These are phyloP conservation scores for Synergus umbraculus DNA, from an alignment of 2,888 invertebrate species.

Conservation along the genomic window DNA sequence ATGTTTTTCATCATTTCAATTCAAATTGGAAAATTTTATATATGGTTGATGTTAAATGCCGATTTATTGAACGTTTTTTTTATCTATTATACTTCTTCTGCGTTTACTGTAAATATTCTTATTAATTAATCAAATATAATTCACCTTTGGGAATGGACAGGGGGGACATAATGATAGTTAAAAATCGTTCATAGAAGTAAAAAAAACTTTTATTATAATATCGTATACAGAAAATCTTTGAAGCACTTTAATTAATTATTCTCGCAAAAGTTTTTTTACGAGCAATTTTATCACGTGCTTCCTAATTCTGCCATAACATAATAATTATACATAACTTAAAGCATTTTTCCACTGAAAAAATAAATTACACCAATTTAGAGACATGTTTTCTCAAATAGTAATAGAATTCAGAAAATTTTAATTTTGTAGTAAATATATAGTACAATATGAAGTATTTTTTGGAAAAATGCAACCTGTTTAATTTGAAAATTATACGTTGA, in stretches of 20 bases:
- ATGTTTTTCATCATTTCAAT: too few species aligned
- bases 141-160: neutral
- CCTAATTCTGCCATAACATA: neutral
- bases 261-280: neutral
- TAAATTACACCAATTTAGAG: neutral
- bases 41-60: too few species aligned
- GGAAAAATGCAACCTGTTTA: neutral
- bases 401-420: too few species aligned
- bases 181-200: neutral
- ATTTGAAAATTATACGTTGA: neutral
- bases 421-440: neutral
- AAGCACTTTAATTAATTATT: neutral
- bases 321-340: conserved; percentile 29
- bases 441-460: neutral
- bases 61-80: neutral
- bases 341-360: conserved; percentile 10
- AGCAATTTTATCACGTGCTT: neutral
- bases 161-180: neutral
- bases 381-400: too few species aligned
- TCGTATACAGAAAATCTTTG: neutral
- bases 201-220: conserved; percentile 1
- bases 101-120: neutral
- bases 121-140: neutral
- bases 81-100: neutral
- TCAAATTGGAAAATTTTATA: too few species aligned